Conservation (phyloP, 1,140 invertebrate species). For the Monochamus saltuarius region DNA sequence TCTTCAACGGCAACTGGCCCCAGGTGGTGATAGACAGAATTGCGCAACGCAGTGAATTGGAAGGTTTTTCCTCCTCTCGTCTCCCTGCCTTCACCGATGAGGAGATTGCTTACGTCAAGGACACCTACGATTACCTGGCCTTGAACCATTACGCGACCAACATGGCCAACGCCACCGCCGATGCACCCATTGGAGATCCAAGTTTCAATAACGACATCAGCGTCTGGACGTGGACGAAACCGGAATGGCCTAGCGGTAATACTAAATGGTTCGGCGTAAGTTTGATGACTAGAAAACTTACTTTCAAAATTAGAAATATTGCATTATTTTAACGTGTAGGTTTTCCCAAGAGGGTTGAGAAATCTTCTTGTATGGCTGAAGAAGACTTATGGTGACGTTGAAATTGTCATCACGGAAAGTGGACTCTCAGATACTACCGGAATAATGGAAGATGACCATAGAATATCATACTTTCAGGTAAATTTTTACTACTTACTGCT, state of each 20-base stretch:
- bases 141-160: conserved; percentile 21
- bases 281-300: too few relatives aligned
- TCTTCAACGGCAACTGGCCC: conserved; percentile 59
- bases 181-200: not conserved
- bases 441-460: conserved; percentile 56
- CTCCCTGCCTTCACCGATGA: conserved; percentile 54
- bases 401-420: conserved; percentile 29
- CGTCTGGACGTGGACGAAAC: too few relatives aligned
- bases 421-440: conserved; percentile 27
- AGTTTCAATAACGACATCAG: too few relatives aligned
- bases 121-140: conserved; percentile 36
- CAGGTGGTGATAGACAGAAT: conserved; percentile 52
- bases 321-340: not conserved
- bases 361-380: conserved; percentile 35
- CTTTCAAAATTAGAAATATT: too few relatives aligned
- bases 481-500: conserved; percentile 2
- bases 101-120: conserved; percentile 47
- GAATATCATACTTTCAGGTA: conserved; percentile 51
- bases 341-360: conserved; percentile 37
- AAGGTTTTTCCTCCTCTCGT: conserved; percentile 51
- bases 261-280: too few relatives aligned
- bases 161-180: too few relatives aligned
- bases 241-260: too few relatives aligned
- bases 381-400: conserved; percentile 20
- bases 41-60: conserved; percentile 46